These are phyloP conservation scores for Malacosoma neustria DNA, from an alignment of 2,888 invertebrate species.

Conservation along the genomic window DNA sequence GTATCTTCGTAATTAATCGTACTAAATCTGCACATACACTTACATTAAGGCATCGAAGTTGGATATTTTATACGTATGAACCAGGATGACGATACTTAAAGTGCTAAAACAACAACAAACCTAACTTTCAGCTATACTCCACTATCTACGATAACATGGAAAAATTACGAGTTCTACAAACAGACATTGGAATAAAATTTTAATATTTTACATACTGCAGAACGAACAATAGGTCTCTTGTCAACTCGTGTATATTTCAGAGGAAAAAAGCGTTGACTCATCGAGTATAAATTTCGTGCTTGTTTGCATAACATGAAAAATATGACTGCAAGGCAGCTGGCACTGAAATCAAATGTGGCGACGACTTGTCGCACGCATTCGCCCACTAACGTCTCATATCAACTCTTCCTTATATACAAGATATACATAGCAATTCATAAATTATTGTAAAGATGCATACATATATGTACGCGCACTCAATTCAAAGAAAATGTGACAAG, in stretches of 20 bases:
- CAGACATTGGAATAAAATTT: neutral
- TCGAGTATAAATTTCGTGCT: neutral
- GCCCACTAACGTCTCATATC: conserved; percentile 26
- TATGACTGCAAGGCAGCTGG: conserved; percentile 29
- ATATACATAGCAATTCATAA: conserved; percentile 16
- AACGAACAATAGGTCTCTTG: neutral
- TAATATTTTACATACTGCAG: neutral
- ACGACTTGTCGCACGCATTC: conserved; percentile 35
- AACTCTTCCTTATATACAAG: conserved; percentile 32
- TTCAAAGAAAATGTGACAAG: too few species aligned
- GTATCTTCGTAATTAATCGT: too few species aligned
- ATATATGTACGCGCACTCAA: too few species aligned
- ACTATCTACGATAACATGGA: too few species aligned
- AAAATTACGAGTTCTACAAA: too few species aligned
- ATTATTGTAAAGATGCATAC: too few species aligned
- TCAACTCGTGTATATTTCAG: neutral
- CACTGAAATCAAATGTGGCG: conserved; percentile 40
- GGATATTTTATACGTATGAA: too few species aligned
- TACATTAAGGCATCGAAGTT: too few species aligned
- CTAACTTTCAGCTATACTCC: too few species aligned
- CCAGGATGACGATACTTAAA: too few species aligned
- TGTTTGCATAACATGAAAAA: conserved; percentile 18
- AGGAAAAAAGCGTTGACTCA: neutral
- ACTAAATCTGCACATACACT: too few species aligned
- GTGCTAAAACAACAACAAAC: too few species aligned